Evolutionary conservation across 2,113 vertebrate species (phyloP).

Genomic region (Genyomyrus donnyi): DNA sequence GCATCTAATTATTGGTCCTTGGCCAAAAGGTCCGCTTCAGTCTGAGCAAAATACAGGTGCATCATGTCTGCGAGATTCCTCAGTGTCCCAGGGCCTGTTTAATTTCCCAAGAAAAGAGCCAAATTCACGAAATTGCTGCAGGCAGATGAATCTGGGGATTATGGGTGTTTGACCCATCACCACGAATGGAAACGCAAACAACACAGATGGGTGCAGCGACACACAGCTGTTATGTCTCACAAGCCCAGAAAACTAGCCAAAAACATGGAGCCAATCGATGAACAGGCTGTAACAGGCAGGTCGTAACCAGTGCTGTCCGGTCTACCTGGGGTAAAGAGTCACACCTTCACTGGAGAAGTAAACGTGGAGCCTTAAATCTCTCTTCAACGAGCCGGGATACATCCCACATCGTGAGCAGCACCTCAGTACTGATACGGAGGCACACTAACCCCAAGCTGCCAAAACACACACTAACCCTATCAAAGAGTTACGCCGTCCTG

Average conservation of each 20-base stretch:
- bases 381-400: neutral
- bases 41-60: neutral
- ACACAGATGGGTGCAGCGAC: neutral
- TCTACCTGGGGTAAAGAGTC: neutral
- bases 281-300: neutral
- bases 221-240: neutral
- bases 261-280: neutral
- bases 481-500: neutral
- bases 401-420: neutral
- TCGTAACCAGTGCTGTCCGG: neutral
- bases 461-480: neutral
- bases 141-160: neutral
- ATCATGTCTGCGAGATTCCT: neutral
- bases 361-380: neutral
- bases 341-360: neutral
- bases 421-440: neutral
- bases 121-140: neutral
- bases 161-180: neutral
- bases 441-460: too few relatives aligned
- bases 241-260: neutral
- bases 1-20: neutral
- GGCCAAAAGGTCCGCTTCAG: neutral
- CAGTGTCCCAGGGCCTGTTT: neutral
- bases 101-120: neutral
- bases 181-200: neutral